Evolutionary conservation across 1,140 invertebrate species (phyloP).

Genomic region (Tribolium castaneum): DNA sequence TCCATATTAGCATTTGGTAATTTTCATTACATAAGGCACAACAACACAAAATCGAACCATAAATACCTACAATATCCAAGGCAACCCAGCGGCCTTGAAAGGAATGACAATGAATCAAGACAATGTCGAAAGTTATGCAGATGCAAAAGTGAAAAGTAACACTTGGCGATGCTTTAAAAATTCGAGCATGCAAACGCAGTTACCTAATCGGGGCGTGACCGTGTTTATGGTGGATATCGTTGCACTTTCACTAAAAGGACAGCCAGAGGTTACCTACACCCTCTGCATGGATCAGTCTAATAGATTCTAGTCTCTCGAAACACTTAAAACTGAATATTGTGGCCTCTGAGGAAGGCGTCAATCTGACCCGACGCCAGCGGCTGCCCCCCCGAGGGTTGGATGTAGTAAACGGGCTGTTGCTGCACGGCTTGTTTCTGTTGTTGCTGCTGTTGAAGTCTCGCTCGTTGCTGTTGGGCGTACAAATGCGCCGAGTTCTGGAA

Average conservation of each 20-base stretch:
- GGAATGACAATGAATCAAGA: conserved; percentile 20
- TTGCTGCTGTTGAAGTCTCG: conserved; percentile 65
- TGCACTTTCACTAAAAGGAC: conserved; percentile 38
- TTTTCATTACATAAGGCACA: conserved; percentile 27
- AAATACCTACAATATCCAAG: conserved; percentile 7
- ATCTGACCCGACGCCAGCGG: conserved; percentile 71
- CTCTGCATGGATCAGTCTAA: neutral
- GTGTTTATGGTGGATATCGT: conserved; percentile 18
- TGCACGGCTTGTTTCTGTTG: conserved; percentile 60
- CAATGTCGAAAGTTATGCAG: conserved; percentile 31
- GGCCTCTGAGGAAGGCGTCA: conserved; percentile 81
- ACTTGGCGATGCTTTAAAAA: conserved; percentile 22
- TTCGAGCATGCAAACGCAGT: conserved; percentile 11
- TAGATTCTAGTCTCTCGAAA: conserved; percentile 3
- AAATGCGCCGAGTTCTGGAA: conserved; percentile 80
- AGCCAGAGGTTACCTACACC: conserved; percentile 18
- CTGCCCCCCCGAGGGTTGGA: conserved; percentile 67
- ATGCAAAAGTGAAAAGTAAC: conserved; percentile 24
- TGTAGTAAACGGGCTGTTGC: conserved; percentile 74
- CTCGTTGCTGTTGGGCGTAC: conserved; percentile 76
- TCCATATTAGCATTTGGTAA: conserved; percentile 24
- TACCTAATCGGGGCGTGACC: conserved; percentile 36
- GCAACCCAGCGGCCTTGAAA: conserved; percentile 16
- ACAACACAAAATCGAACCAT: neutral
- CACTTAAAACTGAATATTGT: conserved; percentile 72